Evolutionary conservation across 1,140 invertebrate species (phyloP).

Genomic region (Zaprionus nigranus): DNA sequence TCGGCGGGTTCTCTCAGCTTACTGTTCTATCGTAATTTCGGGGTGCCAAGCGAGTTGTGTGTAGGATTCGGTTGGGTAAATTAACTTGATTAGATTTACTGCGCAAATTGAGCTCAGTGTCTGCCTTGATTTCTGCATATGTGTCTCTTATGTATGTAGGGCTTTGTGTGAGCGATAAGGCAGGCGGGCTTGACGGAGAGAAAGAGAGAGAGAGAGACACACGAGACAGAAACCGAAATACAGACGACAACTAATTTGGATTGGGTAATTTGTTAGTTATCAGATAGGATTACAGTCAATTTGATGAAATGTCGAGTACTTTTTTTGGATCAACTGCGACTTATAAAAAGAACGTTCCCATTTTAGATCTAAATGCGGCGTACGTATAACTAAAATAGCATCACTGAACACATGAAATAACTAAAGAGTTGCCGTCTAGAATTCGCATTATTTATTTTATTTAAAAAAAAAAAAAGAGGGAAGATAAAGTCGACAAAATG

Average conservation of each 20-base stretch:
- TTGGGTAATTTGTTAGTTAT: constrained; percentile 47
- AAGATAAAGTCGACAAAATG: constrained; percentile 8
- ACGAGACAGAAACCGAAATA: not conserved
- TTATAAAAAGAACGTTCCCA: constrained; percentile 21
- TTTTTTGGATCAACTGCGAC: constrained; percentile 11
- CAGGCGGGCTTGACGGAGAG: not conserved
- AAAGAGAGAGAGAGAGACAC: not conserved
- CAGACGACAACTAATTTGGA: constrained; percentile 26
- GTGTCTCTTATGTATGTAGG: constrained; percentile 35
- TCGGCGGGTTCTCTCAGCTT: not conserved
- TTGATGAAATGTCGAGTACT: constrained; percentile 15
- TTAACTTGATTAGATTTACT: constrained; percentile 81
- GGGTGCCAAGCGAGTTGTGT: constrained; percentile 33
- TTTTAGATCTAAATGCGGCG: constrained; percentile 15
- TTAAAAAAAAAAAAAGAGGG: constrained; percentile 19
- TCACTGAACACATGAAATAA: not conserved
- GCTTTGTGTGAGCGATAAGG: constrained; percentile 17
- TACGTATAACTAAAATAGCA: not conserved
- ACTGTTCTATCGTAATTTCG: constrained; percentile 7
- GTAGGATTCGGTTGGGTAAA: constrained; percentile 60
- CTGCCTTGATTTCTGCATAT: constrained; percentile 37
- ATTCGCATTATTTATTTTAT: constrained; percentile 17
- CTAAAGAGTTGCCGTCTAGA: not conserved
- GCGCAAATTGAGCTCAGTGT: constrained; percentile 60
- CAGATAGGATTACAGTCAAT: constrained; percentile 32